Percentiles rank a stretch among this genome's conserved stretches.
These are phyloP conservation scores for Teleiodes luculella DNA, from an alignment of 2,888 invertebrate genomes.

Conservation along the genomic window DNA sequence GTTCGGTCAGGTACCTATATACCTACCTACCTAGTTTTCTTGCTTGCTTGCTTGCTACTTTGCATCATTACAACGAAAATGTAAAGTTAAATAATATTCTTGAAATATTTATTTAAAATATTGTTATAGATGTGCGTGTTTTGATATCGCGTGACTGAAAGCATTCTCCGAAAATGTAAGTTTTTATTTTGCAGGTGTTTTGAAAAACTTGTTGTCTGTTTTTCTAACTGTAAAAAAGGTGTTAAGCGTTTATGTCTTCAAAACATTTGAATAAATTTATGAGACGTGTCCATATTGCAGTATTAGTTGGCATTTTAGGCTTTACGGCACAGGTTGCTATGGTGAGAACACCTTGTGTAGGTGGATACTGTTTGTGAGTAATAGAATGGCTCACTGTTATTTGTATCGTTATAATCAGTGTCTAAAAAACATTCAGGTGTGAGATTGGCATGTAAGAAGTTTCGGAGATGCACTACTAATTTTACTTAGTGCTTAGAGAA, in stretches of 20 bases:
- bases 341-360: slow-evolving; percentile 42
- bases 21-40: no score
- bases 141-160: slow-evolving; percentile 25
- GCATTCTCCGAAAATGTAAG: slow-evolving; percentile 32
- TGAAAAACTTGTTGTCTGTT: slow-evolving; percentile 24
- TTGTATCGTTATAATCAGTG: background rate
- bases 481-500: slow-evolving; percentile 30
- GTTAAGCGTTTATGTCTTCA: slow-evolving; percentile 17
- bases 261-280: slow-evolving; percentile 9
- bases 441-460: slow-evolving; percentile 40
- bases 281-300: background rate
- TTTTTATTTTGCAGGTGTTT: slow-evolving; percentile 24
- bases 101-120: slow-evolving; percentile 34
- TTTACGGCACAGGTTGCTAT: slow-evolving; percentile 29
- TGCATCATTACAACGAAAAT: slow-evolving; percentile 28
- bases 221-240: slow-evolving; percentile 37
- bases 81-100: slow-evolving; percentile 39
- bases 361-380: slow-evolving; percentile 26
- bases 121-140: slow-evolving; percentile 38
- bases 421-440: slow-evolving; percentile 20
- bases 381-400: slow-evolving; percentile 11
- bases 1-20: no score
- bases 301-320: slow-evolving; percentile 1
- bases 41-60: no score
- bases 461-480: slow-evolving; percentile 58